Percentiles rank a stretch among this genome's conserved stretches.
Conservation (phyloP, 2,888 invertebrate species). For the Tenodera sinensis region DNA sequence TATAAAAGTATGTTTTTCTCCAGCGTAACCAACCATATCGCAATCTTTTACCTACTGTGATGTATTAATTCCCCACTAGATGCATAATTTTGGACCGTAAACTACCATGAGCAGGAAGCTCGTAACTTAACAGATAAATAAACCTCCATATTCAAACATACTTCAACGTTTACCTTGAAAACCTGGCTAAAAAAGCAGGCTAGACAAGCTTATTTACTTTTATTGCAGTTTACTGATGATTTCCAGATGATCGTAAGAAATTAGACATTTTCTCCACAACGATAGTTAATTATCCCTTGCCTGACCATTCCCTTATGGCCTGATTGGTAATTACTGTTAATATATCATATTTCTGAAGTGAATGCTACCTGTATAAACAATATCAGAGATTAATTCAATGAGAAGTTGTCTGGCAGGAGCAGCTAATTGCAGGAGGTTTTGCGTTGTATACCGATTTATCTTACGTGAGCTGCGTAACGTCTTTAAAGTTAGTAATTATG, state of each 20-base stretch:
- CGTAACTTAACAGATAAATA: background rate
- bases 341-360: background rate
- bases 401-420: background rate
- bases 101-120: background rate
- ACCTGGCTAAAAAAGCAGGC: background rate
- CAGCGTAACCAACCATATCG: background rate
- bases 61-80: background rate
- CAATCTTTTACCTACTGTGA: background rate
- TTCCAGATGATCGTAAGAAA: background rate
- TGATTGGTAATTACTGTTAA: background rate
- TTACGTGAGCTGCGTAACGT: background rate
- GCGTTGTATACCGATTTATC: background rate
- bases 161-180: background rate
- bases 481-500: background rate
- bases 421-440: background rate
- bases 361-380: background rate
- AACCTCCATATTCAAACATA: background rate
- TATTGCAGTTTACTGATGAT: background rate
- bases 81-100: background rate
- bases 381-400: background rate
- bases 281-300: background rate
- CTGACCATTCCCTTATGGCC: background rate
- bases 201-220: background rate
- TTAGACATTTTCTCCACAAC: background rate
- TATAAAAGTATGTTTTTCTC: background rate